Conservation (phyloP, 37 sponge, comb jelly and placozoan genomes). For the Eunapius fragilis region DNA sequence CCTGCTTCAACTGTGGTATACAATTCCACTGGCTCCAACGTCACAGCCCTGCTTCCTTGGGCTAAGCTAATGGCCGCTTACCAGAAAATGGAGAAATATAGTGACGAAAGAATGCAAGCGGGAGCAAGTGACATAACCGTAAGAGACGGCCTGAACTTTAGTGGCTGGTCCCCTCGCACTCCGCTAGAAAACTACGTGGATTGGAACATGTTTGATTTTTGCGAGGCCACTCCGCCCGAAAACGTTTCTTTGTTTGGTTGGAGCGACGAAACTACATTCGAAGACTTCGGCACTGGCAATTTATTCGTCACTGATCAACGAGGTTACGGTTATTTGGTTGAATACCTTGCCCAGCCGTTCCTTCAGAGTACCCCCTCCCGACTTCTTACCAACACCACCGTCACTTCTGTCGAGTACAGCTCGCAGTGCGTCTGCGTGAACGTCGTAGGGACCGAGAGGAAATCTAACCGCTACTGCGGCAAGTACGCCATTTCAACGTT, state of each 20-base stretch:
- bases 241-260: constrained; percentile 7
- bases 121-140: not conserved
- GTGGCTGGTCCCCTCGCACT: constrained; percentile 36
- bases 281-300: not conserved
- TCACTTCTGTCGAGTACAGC: constrained; percentile 45
- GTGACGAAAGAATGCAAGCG: not conserved
- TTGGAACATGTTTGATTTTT: constrained; percentile 40
- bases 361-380: not conserved
- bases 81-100: not conserved
- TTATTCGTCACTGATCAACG: constrained; percentile 55
- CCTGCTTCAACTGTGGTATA: not conserved
- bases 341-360: constrained; percentile 39
- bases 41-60: not conserved
- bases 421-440: constrained; percentile 62
- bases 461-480: constrained; percentile 33
- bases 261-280: not conserved
- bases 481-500: constrained; percentile 51
- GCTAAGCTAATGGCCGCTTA: not conserved
- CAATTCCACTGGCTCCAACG: not conserved
- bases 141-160: not conserved
- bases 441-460: not conserved
- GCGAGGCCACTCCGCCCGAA: constrained; percentile 14
- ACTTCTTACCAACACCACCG: constrained; percentile 27
- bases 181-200: constrained; percentile 32
- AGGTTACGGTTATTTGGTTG: constrained; percentile 35